A percentile compares a stretch with the other conserved stretches of the same genome.
Conservation (phyloP, 1,140 invertebrate genomes). For the Ooceraea biroi region DNA sequence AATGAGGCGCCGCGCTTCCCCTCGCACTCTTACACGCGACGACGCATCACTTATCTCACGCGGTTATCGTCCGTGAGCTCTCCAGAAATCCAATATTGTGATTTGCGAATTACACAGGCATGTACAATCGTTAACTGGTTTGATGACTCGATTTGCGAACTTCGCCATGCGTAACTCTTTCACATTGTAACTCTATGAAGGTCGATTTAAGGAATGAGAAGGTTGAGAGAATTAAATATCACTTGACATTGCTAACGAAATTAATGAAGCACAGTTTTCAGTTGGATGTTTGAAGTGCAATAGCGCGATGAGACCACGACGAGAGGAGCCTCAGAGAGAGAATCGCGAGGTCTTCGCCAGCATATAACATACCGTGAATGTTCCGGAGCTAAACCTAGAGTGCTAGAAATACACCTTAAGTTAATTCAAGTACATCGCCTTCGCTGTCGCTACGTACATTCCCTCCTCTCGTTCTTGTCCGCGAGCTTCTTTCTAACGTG, state of each 20-base stretch:
- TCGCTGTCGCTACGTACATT: slow-evolving; percentile 72
- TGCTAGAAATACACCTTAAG: slow-evolving; percentile 82
- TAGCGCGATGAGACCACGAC: slow-evolving; percentile 1
- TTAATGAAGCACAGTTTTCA: background rate
- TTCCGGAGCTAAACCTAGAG: slow-evolving; percentile 82
- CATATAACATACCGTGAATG: slow-evolving; percentile 78
- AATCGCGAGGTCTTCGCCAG: slow-evolving; percentile 53
- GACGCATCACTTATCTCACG: slow-evolving; percentile 26
- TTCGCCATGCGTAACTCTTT: background rate
- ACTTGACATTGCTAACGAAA: background rate
- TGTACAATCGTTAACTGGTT: background rate
- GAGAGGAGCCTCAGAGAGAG: slow-evolving; percentile 16
- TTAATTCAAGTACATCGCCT: slow-evolving; percentile 84
- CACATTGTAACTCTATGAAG: background rate
- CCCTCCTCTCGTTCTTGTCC: slow-evolving; percentile 41
- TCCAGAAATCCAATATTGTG: background rate
- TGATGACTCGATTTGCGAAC: background rate
- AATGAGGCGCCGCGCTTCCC: slow-evolving; percentile 1
- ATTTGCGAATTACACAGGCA: background rate
- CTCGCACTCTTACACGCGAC: no score
- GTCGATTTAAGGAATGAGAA: no score
- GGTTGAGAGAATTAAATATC: background rate
- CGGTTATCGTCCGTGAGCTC: slow-evolving; percentile 3
- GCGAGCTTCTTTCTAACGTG: slow-evolving; percentile 33
- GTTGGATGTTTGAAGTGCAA: background rate